Percentiles rank a stretch among this genome's conserved stretches.
phyloP scores from a whole-genome alignment of 2,888 invertebrate genomes.

The Ichneumon xanthorius region DNA sequence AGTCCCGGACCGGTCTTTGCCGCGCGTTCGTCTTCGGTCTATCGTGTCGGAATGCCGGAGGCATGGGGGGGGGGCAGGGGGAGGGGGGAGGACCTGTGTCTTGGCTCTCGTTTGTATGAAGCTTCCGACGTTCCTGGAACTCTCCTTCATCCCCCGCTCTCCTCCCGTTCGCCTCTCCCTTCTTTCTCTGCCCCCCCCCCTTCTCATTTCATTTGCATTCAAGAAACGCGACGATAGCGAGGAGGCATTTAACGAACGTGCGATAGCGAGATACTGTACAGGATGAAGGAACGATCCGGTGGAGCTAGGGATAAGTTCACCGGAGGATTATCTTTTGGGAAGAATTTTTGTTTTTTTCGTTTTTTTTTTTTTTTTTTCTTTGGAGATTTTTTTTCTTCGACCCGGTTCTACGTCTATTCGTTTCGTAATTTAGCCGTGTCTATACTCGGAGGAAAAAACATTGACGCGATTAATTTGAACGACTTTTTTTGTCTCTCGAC shows the following conservation, averaged over 20 bases:
- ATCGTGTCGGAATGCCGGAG: constrained; percentile 56
- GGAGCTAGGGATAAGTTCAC: constrained; percentile 35
- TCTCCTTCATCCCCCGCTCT: constrained; percentile 47
- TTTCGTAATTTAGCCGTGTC: not conserved
- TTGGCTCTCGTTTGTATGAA: constrained; percentile 64
- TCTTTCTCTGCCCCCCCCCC: constrained; percentile 33
- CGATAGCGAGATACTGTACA: constrained; percentile 43
- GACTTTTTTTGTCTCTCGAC: not conserved
- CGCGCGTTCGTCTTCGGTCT: constrained; percentile 51
- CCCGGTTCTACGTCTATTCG: not conserved
- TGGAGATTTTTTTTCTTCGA: not conserved
- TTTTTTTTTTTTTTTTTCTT: not conserved
- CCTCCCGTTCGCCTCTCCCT: constrained; percentile 18
- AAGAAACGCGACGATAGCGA: constrained; percentile 68
- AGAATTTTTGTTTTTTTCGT: not conserved
- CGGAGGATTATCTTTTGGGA: constrained; percentile 12
- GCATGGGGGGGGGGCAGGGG: constrained; percentile 4
- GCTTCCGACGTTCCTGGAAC: constrained; percentile 76
- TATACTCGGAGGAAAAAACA: not conserved
- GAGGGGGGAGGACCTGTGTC: constrained; percentile 55
- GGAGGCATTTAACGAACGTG: constrained; percentile 61
- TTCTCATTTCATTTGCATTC: constrained; percentile 76
- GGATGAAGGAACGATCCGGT: constrained; percentile 36
- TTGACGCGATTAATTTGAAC: not conserved
- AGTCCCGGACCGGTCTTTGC: constrained; percentile 61